Percentiles rank a stretch among this genome's conserved stretches.
phyloP scores from a whole-genome alignment of 92 coral and sea anemone species.

The Palythoa grandis region DNA sequence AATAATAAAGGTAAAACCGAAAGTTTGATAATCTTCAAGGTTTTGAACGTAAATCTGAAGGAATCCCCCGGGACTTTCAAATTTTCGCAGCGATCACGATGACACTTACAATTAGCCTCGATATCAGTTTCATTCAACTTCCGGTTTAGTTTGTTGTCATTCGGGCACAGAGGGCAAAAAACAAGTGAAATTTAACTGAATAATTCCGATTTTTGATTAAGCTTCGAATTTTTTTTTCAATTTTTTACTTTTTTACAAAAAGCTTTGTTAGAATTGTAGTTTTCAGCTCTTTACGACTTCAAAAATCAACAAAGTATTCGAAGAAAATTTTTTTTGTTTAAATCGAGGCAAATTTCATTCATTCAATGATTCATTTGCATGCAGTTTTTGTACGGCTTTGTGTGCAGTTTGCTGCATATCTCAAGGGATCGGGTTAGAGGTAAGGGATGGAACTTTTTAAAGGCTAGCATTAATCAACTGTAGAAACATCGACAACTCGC shows the following conservation, averaged over 20 bases:
- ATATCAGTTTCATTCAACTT: constrained; percentile 3
- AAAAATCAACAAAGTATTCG: constrained; percentile 47
- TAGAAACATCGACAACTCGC: neutral
- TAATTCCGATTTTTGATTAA: constrained; percentile 12
- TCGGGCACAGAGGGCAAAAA: neutral
- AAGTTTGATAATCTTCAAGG: neutral
- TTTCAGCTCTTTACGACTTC: constrained; percentile 2
- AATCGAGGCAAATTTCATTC: constrained; percentile 92
- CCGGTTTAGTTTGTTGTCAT: constrained; percentile 48
- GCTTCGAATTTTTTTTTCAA: neutral
- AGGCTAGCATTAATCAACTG: constrained; percentile 3
- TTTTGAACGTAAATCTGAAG: constrained; percentile 24
- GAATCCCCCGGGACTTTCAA: constrained; percentile 43
- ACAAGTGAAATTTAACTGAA: neutral
- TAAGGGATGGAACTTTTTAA: constrained; percentile 33
- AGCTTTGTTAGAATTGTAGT: neutral
- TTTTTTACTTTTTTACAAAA: neutral
- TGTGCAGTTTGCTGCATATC: constrained; percentile 51
- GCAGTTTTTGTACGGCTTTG: constrained; percentile 55
- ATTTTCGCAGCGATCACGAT: neutral
- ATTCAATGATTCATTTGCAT: constrained; percentile 98
- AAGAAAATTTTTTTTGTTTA: constrained; percentile 79
- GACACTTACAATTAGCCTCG: constrained; percentile 20
- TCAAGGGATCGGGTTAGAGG: constrained; percentile 43
- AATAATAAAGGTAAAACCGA: neutral